Conservation (phyloP, 2,888 invertebrate species). For the Campoplex capitator region DNA sequence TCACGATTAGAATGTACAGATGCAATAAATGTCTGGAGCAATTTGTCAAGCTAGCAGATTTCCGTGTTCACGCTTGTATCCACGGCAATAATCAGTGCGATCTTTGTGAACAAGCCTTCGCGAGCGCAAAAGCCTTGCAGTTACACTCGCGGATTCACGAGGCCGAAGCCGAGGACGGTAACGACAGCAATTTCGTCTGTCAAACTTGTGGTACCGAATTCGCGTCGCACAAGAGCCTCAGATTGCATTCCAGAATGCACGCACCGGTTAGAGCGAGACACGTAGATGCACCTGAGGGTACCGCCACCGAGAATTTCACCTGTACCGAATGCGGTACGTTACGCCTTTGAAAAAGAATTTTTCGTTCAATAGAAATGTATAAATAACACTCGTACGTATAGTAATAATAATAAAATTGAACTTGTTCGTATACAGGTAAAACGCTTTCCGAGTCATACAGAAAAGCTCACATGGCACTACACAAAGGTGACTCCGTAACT, state of each 20-base stretch:
- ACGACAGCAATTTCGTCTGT: slow-evolving; percentile 86
- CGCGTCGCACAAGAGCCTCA: slow-evolving; percentile 88
- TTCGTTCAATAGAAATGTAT: background rate
- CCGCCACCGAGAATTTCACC: slow-evolving; percentile 79
- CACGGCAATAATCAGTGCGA: slow-evolving; percentile 81
- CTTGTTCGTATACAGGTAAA: slow-evolving; percentile 75
- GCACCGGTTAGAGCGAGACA: slow-evolving; percentile 87
- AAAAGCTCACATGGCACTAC: slow-evolving; percentile 89
- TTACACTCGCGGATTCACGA: slow-evolving; percentile 87
- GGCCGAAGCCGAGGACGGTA: slow-evolving; percentile 55
- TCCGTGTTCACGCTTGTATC: slow-evolving; percentile 84
- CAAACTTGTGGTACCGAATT: slow-evolving; percentile 89
- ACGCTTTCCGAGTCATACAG: slow-evolving; percentile 85
- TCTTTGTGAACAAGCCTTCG: slow-evolving; percentile 80
- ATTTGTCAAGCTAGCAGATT: slow-evolving; percentile 84
- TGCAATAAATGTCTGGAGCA: slow-evolving; percentile 85
- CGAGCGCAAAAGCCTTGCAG: slow-evolving; percentile 86
- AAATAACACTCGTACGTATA: background rate
- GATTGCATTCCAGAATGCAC: slow-evolving; percentile 91
- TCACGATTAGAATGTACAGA: slow-evolving; percentile 81
- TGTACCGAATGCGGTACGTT: slow-evolving; percentile 82
- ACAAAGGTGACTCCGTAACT: slow-evolving; percentile 86
- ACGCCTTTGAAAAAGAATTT: slow-evolving; percentile 71
- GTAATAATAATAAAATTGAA: slow-evolving; percentile 3
- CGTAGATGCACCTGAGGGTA: slow-evolving; percentile 84